Conservation (phyloP, 2,797 vertebrate genomes). For the Paramormyrops hopkinsi region DNA sequence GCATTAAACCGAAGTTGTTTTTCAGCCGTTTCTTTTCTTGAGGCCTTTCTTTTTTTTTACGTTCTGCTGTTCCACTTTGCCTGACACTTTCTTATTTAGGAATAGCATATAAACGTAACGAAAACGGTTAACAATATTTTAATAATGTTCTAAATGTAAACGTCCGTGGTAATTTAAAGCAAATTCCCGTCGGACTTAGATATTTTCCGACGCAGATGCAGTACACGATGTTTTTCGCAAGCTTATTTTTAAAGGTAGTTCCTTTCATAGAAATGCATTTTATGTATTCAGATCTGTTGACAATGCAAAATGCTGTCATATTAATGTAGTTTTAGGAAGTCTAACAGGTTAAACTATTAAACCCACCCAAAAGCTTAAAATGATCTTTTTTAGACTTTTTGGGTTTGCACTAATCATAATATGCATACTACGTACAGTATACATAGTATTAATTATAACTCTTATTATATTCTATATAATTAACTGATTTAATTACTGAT, state of each 20-base stretch:
- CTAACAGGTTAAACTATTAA: background rate
- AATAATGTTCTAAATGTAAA: slow-evolving; percentile 7
- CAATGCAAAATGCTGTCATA: background rate
- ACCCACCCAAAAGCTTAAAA: background rate
- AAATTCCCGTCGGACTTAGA: background rate
- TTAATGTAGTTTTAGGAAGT: background rate
- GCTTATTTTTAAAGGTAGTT: background rate
- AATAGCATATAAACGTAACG: background rate
- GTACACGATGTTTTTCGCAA: background rate
- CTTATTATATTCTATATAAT: background rate
- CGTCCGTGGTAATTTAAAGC: background rate
- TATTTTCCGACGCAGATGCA: background rate
- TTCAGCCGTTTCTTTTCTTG: background rate
- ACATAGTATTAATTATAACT: background rate
- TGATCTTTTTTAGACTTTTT: background rate
- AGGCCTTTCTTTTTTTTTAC: background rate
- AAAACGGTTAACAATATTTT: background rate
- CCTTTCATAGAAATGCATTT: background rate
- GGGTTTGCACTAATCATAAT: background rate
- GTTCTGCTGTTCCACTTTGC: background rate
- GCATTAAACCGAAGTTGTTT: background rate
- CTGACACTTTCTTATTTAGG: background rate
- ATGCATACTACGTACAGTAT: background rate
- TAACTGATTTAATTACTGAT: background rate
- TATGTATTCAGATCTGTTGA: background rate